Evolutionary conservation across 1,140 invertebrate genomes (phyloP).

Genomic region (Palaemon carinicauda): DNA sequence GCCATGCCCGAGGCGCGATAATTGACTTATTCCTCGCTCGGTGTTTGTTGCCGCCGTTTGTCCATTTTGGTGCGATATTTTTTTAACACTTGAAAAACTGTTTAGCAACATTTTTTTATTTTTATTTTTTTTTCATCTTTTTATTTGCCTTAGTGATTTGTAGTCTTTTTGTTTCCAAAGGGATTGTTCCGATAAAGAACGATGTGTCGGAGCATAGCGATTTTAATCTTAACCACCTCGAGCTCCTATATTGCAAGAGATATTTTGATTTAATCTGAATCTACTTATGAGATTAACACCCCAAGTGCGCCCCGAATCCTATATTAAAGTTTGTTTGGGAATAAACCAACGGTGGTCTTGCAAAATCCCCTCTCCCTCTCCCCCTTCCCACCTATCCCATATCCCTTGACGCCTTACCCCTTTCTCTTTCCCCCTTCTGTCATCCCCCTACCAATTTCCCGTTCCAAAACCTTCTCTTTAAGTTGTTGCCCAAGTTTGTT

Average conservation of each 20-base stretch:
- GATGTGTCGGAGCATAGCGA: too few species aligned
- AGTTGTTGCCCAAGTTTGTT: too few species aligned
- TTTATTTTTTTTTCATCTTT: too few species aligned
- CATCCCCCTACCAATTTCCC: background rate
- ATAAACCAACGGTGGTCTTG: slow-evolving; percentile 43
- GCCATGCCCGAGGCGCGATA: slow-evolving; percentile 50
- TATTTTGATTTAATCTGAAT: slow-evolving; percentile 51
- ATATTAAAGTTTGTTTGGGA: slow-evolving; percentile 50
- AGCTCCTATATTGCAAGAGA: slow-evolving; percentile 14
- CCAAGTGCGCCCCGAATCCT: slow-evolving; percentile 40
- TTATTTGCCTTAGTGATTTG: too few species aligned
- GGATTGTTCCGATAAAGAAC: too few species aligned
- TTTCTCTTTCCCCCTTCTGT: background rate
- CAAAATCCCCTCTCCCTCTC: slow-evolving; percentile 18
- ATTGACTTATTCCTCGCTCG: slow-evolving; percentile 44
- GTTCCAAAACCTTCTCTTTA: background rate
- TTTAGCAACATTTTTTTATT: too few species aligned
- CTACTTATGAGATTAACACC: slow-evolving; percentile 47
- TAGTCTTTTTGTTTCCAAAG: too few species aligned
- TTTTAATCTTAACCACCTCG: background rate
- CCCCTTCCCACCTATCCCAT: background rate
- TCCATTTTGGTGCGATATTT: slow-evolving; percentile 24
- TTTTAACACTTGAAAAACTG: background rate
- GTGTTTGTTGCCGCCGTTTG: slow-evolving; percentile 10
- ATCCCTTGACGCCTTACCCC: background rate